Evolutionary conservation across 1,140 invertebrate species (phyloP).

Genomic region (Drosophila santomea): DNA sequence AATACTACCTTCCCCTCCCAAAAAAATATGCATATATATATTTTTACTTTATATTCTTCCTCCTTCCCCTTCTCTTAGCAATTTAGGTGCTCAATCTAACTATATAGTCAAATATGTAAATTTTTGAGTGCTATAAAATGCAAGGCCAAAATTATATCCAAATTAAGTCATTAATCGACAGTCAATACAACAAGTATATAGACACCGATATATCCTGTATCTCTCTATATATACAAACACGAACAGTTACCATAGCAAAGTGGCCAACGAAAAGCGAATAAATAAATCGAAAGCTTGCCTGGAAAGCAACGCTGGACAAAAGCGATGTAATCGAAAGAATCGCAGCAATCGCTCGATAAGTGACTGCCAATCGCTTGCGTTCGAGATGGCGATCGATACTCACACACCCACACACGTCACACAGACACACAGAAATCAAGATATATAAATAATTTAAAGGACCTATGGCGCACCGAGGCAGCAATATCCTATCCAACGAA

Average conservation of each 20-base stretch:
- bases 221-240: conserved; percentile 29
- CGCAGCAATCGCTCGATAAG: conserved; percentile 15
- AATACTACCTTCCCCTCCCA: not conserved
- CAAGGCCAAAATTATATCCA: conserved; percentile 61
- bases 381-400: conserved; percentile 24
- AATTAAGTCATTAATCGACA: conserved; percentile 55
- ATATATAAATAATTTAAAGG: not conserved
- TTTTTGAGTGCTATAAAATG: conserved; percentile 82
- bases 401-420: conserved; percentile 39
- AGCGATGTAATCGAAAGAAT: conserved; percentile 25
- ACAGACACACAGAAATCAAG: conserved; percentile 13
- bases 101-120: conserved; percentile 78
- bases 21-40: conserved; percentile 78
- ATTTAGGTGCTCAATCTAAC: conserved; percentile 81
- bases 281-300: conserved; percentile 30
- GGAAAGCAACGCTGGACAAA: conserved; percentile 48
- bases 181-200: conserved; percentile 36
- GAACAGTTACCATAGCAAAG: conserved; percentile 31
- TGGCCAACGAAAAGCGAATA: conserved; percentile 33
- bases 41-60: conserved; percentile 84
- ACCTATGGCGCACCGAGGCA: conserved; percentile 8
- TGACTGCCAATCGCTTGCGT: conserved; percentile 13
- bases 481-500: conserved; percentile 14
- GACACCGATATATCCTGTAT: conserved; percentile 39
- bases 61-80: conserved; percentile 82